These are phyloP conservation scores for Camponotus pennsylvanicus DNA, from an alignment of 1,140 invertebrate species.

Conservation along the genomic window DNA sequence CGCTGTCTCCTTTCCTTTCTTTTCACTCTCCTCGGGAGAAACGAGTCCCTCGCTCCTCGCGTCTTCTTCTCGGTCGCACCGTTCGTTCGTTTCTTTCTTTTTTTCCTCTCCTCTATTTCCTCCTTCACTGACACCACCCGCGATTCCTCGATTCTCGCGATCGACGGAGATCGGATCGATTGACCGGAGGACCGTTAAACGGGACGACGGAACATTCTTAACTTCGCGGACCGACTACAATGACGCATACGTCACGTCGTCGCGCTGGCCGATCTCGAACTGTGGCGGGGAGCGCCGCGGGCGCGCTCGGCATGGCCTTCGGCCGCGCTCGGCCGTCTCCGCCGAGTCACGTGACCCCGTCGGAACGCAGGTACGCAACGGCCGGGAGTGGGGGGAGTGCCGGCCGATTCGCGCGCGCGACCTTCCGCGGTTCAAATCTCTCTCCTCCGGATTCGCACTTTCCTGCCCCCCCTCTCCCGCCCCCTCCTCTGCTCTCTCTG, in stretches of 20 bases:
- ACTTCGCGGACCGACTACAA: constrained; percentile 58
- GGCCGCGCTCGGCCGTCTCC: constrained; percentile 67
- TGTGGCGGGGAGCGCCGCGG: constrained; percentile 80
- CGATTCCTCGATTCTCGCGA: constrained; percentile 13
- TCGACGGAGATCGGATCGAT: constrained; percentile 24
- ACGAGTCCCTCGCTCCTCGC: constrained; percentile 2
- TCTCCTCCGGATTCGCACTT: not conserved
- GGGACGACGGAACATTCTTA: constrained; percentile 68
- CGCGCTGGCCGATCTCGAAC: constrained; percentile 84
- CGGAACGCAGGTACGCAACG: constrained; percentile 69
- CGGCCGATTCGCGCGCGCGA: constrained; percentile 69
- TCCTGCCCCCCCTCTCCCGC: not conserved
- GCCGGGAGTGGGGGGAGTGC: constrained; percentile 56
- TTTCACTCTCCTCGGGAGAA: constrained; percentile 44
- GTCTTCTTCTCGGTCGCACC: not conserved
- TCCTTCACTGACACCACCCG: constrained; percentile 69
- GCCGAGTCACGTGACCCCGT: constrained; percentile 67
- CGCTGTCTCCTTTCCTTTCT: constrained; percentile 47
- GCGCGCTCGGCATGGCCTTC: constrained; percentile 77
- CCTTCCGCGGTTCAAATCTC: constrained; percentile 7
- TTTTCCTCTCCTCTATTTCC: not conserved
- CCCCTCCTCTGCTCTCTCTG: no score
- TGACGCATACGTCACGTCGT: constrained; percentile 76
- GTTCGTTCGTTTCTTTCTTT: not conserved
- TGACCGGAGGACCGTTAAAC: constrained; percentile 40